A percentile compares a stretch with the other conserved stretches of the same genome.
These are phyloP conservation scores for Thaumetopoea pityocampa DNA, from an alignment of 1,140 invertebrate genomes.

Conservation along the genomic window DNA sequence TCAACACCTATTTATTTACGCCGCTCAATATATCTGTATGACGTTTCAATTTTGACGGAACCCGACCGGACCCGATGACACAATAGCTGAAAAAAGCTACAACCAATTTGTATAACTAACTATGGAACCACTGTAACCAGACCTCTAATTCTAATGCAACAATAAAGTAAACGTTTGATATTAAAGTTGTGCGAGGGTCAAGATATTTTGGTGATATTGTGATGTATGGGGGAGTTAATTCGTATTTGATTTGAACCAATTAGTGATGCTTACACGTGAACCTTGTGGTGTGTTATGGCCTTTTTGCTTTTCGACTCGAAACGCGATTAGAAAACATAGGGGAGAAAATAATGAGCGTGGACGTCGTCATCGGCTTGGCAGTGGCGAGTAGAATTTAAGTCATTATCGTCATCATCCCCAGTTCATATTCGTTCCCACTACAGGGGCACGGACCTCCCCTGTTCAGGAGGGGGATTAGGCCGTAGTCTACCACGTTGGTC, in stretches of 20 bases:
- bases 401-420: no score
- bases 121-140: slow-evolving; percentile 18
- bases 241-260: slow-evolving; percentile 70
- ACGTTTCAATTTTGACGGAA: slow-evolving; percentile 61
- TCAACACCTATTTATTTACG: slow-evolving; percentile 36
- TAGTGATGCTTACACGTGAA: slow-evolving; percentile 67
- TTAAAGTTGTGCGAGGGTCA: slow-evolving; percentile 22
- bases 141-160: slow-evolving; percentile 13
- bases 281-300: slow-evolving; percentile 37
- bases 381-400: neutral
- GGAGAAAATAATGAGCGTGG: slow-evolving; percentile 4
- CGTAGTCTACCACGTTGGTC: no score
- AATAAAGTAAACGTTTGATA: neutral
- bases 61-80: slow-evolving; percentile 16
- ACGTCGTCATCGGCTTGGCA: neutral
- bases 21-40: slow-evolving; percentile 57
- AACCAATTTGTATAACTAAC: slow-evolving; percentile 22
- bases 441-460: no score
- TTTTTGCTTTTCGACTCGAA: slow-evolving; percentile 35
- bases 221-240: slow-evolving; percentile 51
- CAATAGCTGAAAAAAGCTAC: slow-evolving; percentile 21
- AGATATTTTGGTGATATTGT: slow-evolving; percentile 27
- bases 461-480: no score
- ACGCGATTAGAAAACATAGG: slow-evolving; percentile 26
- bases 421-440: no score